Evolutionary conservation across 2,888 invertebrate species (phyloP), one percentile per base, ranked within the genome.

Genomic region (Choreutis nemorana): DNA sequence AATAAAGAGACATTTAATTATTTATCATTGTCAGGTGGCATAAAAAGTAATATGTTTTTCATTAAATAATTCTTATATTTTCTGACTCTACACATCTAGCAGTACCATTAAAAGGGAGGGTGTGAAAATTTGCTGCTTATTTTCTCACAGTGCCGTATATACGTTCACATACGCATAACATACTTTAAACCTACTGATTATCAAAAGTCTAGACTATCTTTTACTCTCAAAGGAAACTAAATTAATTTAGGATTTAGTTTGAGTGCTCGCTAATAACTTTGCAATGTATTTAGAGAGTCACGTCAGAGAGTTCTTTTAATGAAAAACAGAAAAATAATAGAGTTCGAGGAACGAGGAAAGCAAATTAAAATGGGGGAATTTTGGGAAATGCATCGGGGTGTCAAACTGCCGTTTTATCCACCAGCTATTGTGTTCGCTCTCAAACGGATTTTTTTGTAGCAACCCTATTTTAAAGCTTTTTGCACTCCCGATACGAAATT

Each of bases 101-200:
- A 63, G 61, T n/a, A 60, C 65, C 63, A 67, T 70, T 68, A 68
- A 67, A 67, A 63, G 55, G 53, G 66, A 54, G 66, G 68, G 70
- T 65, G 68, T 61, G 66, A 66, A 67, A 70, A 70, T 68, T 71
- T 51, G 63, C 70, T 60, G 67, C 70, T 70, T 72, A 67, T 68
- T 67, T 67, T 59, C n/a, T n/a, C n/a, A n/a, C n/a, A n/a, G n/a
- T n/a, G 60, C 42, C 48, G 39, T 42, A 43, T 37, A 40, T 40
- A 41, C 33, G 36, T n/a, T n/a, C n/a, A 26, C 37, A 37, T 30
- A 40, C 36, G 29, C 35, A 30, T n/a, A n/a, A 25, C 2, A 18
- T 9, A 29, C 13, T 14, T 22, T 21, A n/a, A n/a, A n/a, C n/a
- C n/a, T n/a, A n/a, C n/a, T n/a, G n/a, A n/a, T n/a, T n/a, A n/a